phyloP scores from a whole-genome alignment of 2,888 invertebrate genomes.

The Abscondita cerata region DNA sequence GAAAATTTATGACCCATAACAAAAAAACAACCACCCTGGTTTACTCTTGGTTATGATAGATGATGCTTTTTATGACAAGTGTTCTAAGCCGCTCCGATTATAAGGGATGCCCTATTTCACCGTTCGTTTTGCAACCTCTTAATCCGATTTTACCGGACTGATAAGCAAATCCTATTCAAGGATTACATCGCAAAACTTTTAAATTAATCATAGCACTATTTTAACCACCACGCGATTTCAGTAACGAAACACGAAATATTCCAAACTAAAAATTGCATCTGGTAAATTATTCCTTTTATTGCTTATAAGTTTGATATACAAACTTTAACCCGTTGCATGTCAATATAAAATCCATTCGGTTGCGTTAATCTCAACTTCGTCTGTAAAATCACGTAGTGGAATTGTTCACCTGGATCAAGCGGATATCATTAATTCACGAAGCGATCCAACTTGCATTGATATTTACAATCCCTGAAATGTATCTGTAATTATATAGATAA shows the following conservation, averaged over 20 bases:
- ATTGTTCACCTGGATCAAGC: conserved; percentile 36
- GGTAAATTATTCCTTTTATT: conserved; percentile 6
- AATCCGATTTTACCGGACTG: conserved; percentile 35
- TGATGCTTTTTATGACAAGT: conserved; percentile 45
- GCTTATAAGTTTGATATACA: conserved; percentile 14
- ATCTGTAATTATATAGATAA: conserved; percentile 37
- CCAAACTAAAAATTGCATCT: background rate
- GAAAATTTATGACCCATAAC: conserved; percentile 48
- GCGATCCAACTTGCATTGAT: conserved; percentile 31
- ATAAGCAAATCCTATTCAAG: conserved; percentile 31
- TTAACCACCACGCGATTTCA: conserved; percentile 15
- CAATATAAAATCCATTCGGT: conserved; percentile 28
- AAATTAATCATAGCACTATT: conserved; percentile 30
- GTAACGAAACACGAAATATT: background rate
- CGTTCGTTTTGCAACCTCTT: conserved; percentile 34
- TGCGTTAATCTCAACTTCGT: conserved; percentile 26
- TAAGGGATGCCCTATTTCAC: conserved; percentile 25
- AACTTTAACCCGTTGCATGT: conserved; percentile 17
- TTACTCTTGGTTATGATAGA: conserved; percentile 46
- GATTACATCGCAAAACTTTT: conserved; percentile 32
- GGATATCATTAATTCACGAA: conserved; percentile 39
- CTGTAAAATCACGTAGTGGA: conserved; percentile 25
- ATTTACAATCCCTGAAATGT: conserved; percentile 29
- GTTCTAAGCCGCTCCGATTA: conserved; percentile 33
- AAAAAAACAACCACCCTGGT: conserved; percentile 42